Percentiles rank a stretch among this genome's conserved stretches.
Evolutionary conservation across 2,888 invertebrate genomes (phyloP).

Genomic region (Pelosia muscerda): DNA sequence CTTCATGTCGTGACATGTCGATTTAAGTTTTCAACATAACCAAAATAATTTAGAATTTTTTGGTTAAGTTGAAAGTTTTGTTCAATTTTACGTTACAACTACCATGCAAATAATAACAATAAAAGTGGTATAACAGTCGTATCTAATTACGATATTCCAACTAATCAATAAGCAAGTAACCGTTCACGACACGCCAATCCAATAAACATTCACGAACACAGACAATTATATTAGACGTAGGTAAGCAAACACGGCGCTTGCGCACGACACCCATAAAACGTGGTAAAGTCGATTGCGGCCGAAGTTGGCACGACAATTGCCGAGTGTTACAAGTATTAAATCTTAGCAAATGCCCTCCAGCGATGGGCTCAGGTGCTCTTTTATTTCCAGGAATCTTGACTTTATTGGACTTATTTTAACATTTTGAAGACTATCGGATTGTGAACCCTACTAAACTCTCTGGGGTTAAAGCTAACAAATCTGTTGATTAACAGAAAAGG

Average conservation of each 20-base stretch:
- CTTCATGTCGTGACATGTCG: background rate
- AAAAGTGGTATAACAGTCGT: conserved; percentile 32
- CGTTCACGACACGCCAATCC: conserved; percentile 45
- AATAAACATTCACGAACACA: conserved; percentile 55
- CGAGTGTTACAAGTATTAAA: conserved; percentile 60
- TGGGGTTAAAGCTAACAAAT: too few species aligned
- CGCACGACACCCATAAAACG: conserved; percentile 70
- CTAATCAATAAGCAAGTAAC: conserved; percentile 51
- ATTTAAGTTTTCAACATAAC: background rate
- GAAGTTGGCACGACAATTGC: conserved; percentile 67
- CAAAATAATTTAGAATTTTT: too few species aligned
- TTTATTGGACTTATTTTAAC: background rate
- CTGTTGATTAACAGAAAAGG: too few species aligned
- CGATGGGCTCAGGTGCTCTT: conserved; percentile 4
- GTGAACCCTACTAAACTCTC: too few species aligned
- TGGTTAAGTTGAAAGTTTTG: too few species aligned
- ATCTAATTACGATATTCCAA: conserved; percentile 51
- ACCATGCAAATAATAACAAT: conserved; percentile 16
- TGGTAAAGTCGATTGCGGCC: conserved; percentile 55
- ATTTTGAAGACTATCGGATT: too few species aligned
- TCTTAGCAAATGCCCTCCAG: conserved; percentile 43
- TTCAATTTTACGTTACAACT: background rate
- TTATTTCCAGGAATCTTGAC: conserved; percentile 18
- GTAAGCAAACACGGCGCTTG: conserved; percentile 54
- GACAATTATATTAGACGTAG: conserved; percentile 65